Evolutionary conservation across 2,113 vertebrate species (phyloP), one percentile per base, ranked within the genome.

Genomic region (Istiophorus platypterus): DNA sequence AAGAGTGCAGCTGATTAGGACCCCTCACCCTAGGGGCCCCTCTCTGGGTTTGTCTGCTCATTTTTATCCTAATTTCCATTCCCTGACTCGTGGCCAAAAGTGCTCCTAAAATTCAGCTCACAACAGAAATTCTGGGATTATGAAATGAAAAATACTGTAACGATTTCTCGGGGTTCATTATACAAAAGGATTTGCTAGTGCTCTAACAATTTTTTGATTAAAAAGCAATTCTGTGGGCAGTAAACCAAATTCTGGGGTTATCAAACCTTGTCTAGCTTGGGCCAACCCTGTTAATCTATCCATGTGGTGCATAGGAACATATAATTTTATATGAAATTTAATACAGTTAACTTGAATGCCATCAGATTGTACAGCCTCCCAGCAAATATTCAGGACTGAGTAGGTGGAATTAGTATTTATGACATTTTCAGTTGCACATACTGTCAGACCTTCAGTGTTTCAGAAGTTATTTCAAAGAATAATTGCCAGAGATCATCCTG

Each of bases 351-450:
- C 37, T 26, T 31, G 4, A 54, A 37, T 54, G 31, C 17, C n/a
- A 51, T 71, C 22, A 49, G 22, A 20, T 15, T 52, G 22, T 54
- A 31, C 31, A 15, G 39, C n/a, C 31, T n/a, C 52, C 22, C n/a
- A 26, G 20, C n/a, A 52, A 5, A 51, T 58, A 45, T 31, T 64
- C 29, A 57, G 26, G 31, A 37, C 41, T 45, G 39, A 84, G 65
- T 34, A 49, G 15, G 7, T 65, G 27, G 24, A 47, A 76, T 45
- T n/a, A 63, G 3, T 17, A 51, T 41, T 73, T 73, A 62, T 54
- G 62, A 66, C 18, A 52, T 42, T 76, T 75, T 70, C 20, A 67
- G 11, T 63, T 75, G 59, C 70, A 85, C 63, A 61, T 70, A 63
- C 17, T 14, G 20, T 64, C 12, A 9, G 39, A 45, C 24, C 42